These are phyloP conservation scores for Sclerurus mexicanus DNA, from an alignment of 2,113 vertebrate genomes.

Conservation along the genomic window DNA sequence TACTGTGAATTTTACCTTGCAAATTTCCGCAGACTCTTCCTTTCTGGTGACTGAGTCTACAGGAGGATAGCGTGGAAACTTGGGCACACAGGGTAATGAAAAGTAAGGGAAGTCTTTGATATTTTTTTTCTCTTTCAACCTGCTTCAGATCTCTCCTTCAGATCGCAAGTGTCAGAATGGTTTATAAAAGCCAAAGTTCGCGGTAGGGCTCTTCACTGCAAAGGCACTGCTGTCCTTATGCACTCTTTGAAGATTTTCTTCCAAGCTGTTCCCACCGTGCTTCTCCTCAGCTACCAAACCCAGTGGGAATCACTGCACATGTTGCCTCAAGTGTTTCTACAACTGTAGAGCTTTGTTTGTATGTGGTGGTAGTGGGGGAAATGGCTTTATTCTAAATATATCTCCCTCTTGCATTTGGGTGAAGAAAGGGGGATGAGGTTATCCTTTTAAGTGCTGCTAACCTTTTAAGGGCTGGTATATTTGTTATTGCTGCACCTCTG, in stretches of 20 bases:
- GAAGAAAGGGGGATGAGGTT: constrained; percentile 14
- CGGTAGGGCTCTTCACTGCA: not conserved
- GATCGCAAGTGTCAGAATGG: not conserved
- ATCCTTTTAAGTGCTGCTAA: constrained; percentile 18
- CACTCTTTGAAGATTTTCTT: constrained; percentile 2
- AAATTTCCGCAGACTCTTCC: not conserved
- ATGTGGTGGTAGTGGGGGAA: constrained; percentile 16
- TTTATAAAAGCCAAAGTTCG: not conserved
- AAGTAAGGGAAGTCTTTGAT: not conserved
- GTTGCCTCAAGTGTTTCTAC: constrained; percentile 23
- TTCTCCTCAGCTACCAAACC: not conserved
- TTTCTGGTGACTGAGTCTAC: not conserved
- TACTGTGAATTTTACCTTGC: not conserved
- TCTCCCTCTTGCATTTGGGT: constrained; percentile 4
- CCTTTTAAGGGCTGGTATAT: not conserved
- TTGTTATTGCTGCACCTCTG: constrained; percentile 30
- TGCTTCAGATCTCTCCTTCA: not conserved
- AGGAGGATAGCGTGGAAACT: not conserved
- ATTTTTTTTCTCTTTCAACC: not conserved
- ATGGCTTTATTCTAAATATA: constrained; percentile 52
- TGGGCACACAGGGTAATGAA: not conserved
- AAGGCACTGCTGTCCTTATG: not conserved
- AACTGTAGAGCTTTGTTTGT: constrained; percentile 42
- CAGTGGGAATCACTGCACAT: constrained; percentile 6
- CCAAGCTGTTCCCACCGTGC: not conserved